Evolutionary conservation across 2,797 vertebrate genomes (phyloP).

Genomic region (Sylvilagus floridanus): DNA sequence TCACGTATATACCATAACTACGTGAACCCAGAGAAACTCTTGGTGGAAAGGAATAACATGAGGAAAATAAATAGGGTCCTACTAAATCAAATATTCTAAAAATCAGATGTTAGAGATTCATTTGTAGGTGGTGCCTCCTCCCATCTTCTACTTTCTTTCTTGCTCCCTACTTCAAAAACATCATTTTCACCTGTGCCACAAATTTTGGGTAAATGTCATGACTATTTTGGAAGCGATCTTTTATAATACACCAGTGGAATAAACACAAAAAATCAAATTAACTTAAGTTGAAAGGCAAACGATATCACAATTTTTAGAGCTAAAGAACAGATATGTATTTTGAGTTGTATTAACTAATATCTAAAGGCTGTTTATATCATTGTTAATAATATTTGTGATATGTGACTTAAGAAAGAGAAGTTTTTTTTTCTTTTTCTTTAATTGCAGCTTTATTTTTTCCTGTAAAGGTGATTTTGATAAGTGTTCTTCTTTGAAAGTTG

Average conservation of each 20-base stretch:
- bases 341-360: slow-evolving; percentile 17
- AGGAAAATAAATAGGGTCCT: neutral
- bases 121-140: neutral
- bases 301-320: slow-evolving; percentile 46
- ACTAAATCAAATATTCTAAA: neutral
- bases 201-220: neutral
- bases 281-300: slow-evolving; percentile 59
- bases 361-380: slow-evolving; percentile 57
- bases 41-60: neutral
- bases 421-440: slow-evolving; percentile 67
- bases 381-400: slow-evolving; percentile 65
- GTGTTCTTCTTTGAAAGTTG: slow-evolving; percentile 83
- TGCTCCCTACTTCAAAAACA: neutral
- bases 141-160: neutral
- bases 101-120: neutral
- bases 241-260: neutral
- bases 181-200: neutral
- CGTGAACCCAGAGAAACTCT: neutral
- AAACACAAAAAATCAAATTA: slow-evolving; percentile 59
- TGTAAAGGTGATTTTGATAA: slow-evolving; percentile 83
- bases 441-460: slow-evolving; percentile 79
- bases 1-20: neutral
- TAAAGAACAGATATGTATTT: slow-evolving; percentile 28
- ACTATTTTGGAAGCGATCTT: slow-evolving; percentile 29
- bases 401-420: slow-evolving; percentile 58